Evolutionary conservation across 2,888 invertebrate species (phyloP).

Genomic region (Abscondita cerata): DNA sequence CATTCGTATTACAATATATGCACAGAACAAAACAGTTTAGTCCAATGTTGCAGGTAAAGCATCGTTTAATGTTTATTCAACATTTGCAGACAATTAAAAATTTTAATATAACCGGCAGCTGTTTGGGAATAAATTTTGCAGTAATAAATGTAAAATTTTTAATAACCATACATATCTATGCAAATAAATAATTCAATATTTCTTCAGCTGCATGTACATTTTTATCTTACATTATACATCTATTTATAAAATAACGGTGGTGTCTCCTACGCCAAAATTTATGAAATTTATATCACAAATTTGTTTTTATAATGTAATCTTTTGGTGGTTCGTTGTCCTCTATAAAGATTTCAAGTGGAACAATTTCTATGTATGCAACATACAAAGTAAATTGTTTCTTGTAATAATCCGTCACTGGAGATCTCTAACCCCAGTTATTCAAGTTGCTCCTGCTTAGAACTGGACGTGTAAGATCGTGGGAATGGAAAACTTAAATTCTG

Average conservation of each 20-base stretch:
- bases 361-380: no score
- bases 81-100: neutral
- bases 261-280: no score
- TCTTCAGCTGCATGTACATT: neutral
- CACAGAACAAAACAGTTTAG: no score
- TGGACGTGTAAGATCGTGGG: conserved; percentile 6
- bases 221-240: no score
- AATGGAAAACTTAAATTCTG: neutral
- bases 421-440: conserved; percentile 11
- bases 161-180: neutral
- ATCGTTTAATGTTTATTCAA: neutral
- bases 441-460: neutral
- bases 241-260: no score
- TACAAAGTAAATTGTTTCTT: neutral
- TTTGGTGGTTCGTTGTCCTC: no score
- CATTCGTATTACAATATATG: neutral
- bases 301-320: no score
- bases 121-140: neutral
- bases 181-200: neutral
- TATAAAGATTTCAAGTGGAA: no score
- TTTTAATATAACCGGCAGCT: neutral
- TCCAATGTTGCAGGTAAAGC: no score
- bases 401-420: conserved; percentile 7
- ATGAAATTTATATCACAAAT: no score
- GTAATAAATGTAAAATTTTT: neutral